Evolutionary conservation across 2,888 invertebrate species (phyloP), one percentile per base, ranked within the genome.

Genomic region (Pyrrhia umbra): DNA sequence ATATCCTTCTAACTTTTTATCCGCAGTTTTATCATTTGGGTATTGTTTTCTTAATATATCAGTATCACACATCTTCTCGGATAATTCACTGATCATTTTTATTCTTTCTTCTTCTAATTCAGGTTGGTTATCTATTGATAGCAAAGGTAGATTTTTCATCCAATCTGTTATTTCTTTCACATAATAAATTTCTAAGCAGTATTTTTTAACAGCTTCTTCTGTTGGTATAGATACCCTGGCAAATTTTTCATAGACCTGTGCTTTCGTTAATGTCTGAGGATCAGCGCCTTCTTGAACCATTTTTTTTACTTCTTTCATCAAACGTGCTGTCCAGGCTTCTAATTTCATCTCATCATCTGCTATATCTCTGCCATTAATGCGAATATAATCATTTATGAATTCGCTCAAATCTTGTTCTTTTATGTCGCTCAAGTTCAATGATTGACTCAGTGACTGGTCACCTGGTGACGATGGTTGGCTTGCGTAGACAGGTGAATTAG

Each of bases 81-180:
- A 83, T 59, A 92, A 77, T n/a, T 87, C 84, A 50, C 79, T 80
- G 5, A 91, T 85, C 80, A 85, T 85, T 70, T 64, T 76, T 1
- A 83, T 71, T 60, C 80, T 83, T 34, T 63, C 46, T 34, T 82
- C 64, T 56, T 75, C 64, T 16, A 81, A 68, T 40, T 82, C 68
- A 51, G 69, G 55, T 8, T 74, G n/a, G 16, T 75, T 76, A 43
- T 25, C 57, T 9, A 85, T 61, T 6, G 86, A 78, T 55, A 84
- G 49, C 2, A 92, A 60, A 2, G 91, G 89, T 42, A 92, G 76
- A 68, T 89, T 89, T 69, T 88, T 86, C 34, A 92, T 62, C 91
- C 91, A 92, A 23, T 90, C 87, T 21, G 85, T 77, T 68, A 92
- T 90, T 78, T 91, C 89, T 76, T 86, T 85, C 0, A 85, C 84